Evolutionary conservation across 2,797 vertebrate species (phyloP), one percentile per base, ranked within the genome.

Genomic region (Huso huso): DNA sequence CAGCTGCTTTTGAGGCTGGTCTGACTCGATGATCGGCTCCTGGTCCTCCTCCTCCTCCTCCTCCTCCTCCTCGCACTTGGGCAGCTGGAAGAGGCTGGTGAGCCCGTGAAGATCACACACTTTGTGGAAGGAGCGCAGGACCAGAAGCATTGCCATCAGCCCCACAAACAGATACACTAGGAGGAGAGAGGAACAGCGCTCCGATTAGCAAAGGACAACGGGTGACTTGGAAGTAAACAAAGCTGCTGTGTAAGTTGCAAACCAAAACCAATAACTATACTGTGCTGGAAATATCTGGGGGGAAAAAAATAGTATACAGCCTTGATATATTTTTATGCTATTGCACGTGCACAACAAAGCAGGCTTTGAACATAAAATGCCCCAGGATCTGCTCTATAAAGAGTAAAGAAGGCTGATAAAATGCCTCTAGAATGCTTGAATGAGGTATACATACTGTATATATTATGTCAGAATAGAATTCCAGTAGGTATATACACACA

Each of bases 101-200:
- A 88, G 86, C 74, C 93, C 93, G 64, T 88, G 89, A 71, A 83
- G 76, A 76, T 89, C 90, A 1, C 92, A 88, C 78, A 90, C 78
- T 12, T 82, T 90, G 79, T 91, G 91, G 80, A 95, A 89, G 23
- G 91, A 86, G 63, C 92, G 92, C n/a, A 95, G 85, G 49, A 93
- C 61, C n/a, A 95, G 78, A 75, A 90, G 90, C 83, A 95, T 92
- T 81, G 87, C 84, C 73, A 92, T 88, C 73, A 90, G 81, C 11
- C 93, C 93, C 74, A 88, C 18, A 51, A 90, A 91, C 72, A 84
- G 84, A 83, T 91, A 91, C 66, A 84, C 91, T 93, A 72, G 75
- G 8, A 67, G 58, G n/a, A 48, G 65, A 49, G 23, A 53, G 1
- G 61, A 60, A 9, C 57, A 8, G 65, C 48, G 49, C 18, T 1